Percentiles rank a stretch among this genome's conserved stretches.
Evolutionary conservation across 2,888 invertebrate species (phyloP).

Genomic region (Andrena marginata): DNA sequence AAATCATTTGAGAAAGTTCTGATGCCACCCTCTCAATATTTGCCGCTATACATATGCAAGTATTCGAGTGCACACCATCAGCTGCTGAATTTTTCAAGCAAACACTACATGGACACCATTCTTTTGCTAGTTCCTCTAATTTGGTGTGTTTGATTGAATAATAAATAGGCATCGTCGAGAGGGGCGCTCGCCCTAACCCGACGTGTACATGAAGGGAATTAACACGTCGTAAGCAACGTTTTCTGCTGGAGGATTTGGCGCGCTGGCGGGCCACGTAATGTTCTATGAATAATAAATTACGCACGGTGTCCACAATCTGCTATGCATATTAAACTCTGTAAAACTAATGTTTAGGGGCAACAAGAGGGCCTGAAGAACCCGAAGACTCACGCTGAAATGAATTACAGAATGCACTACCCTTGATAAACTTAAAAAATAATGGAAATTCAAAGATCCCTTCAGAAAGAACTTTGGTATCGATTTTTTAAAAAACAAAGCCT

Average conservation of each 20-base stretch:
- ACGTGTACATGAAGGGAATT: neutral
- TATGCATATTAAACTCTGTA: constrained; percentile 4
- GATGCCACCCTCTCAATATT: no score
- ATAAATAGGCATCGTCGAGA: neutral
- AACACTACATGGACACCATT: neutral
- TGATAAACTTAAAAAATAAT: no score
- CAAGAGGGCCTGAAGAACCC: no score
- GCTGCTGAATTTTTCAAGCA: neutral
- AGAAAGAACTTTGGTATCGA: no score
- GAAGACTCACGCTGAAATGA: neutral
- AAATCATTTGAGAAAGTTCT: no score
- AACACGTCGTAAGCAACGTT: neutral
- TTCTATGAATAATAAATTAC: constrained; percentile 31
- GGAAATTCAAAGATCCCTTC: neutral
- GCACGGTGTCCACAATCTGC: neutral
- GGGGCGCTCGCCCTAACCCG: neutral
- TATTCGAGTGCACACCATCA: neutral
- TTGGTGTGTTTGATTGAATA: neutral
- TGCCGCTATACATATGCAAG: neutral
- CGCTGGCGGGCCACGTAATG: neutral
- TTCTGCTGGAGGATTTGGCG: neutral
- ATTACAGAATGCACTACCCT: neutral
- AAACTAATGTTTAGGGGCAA: constrained; percentile 2
- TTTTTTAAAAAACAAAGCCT: neutral
- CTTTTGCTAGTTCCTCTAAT: neutral